These are phyloP conservation scores for Alces alces DNA, from an alignment of 2,113 vertebrate genomes.

Conservation along the genomic window DNA sequence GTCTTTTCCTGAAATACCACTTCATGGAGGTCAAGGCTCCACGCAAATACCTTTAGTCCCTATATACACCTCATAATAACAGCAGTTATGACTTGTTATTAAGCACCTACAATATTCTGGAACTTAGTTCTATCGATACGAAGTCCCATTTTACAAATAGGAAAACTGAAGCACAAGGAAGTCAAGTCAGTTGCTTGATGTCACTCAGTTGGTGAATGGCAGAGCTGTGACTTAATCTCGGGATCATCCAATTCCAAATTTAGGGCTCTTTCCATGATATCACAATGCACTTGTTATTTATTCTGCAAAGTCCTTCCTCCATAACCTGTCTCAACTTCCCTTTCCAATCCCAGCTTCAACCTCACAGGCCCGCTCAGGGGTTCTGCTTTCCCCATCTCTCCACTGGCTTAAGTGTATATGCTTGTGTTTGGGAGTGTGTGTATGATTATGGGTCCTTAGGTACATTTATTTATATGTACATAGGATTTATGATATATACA, in stretches of 20 bases:
- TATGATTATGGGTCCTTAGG: not conserved
- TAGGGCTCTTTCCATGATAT: not conserved
- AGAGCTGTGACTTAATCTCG: not conserved
- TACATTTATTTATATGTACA: not conserved
- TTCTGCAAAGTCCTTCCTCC: not conserved
- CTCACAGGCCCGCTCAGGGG: not conserved
- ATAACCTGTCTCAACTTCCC: not conserved
- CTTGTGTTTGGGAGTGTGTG: not conserved
- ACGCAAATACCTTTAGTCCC: not conserved
- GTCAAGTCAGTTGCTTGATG: not conserved
- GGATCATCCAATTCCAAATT: not conserved
- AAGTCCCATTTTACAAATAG: not conserved
- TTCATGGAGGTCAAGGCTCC: not conserved
- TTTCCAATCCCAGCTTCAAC: not conserved
- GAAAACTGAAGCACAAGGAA: not conserved
- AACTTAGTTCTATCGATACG: not conserved
- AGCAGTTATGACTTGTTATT: not conserved
- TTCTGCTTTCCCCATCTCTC: not conserved
- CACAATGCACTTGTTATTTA: not conserved
- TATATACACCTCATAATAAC: not conserved
- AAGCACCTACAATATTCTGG: not conserved
- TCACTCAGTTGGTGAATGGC: not conserved
- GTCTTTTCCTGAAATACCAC: not conserved
- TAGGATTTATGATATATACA: not conserved
- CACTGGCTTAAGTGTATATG: not conserved